phyloP scores from a whole-genome alignment of 1,140 invertebrate genomes.

The Aleiodes sp. region DNA sequence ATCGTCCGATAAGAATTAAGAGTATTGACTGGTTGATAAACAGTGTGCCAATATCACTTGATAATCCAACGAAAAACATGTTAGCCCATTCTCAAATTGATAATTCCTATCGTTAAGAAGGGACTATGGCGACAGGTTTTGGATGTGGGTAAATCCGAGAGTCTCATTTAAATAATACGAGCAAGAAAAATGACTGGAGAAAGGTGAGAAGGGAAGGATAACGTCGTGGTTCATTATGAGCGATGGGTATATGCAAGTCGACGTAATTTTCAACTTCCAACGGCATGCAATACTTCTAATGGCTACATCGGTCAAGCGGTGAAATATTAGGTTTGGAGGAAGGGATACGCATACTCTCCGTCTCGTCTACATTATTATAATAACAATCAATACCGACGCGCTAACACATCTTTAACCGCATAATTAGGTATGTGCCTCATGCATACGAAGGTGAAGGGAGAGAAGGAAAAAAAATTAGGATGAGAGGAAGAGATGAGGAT shows the following conservation, averaged over 20 bases:
- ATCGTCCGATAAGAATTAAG: background rate
- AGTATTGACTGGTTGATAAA: background rate
- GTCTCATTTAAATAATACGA: constrained; percentile 11
- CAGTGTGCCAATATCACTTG: background rate
- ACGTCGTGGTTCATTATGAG: background rate
- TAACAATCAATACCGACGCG: too few relatives aligned
- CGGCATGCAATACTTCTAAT: too few relatives aligned
- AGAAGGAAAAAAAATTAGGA: constrained; percentile 5
- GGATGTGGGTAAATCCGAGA: background rate
- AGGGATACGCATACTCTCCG: too few relatives aligned
- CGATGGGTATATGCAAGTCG: background rate
- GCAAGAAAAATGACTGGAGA: background rate
- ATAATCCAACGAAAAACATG: background rate
- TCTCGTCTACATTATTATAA: too few relatives aligned
- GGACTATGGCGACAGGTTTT: background rate
- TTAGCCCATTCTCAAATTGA: constrained; percentile 1
- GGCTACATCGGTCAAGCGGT: too few relatives aligned
- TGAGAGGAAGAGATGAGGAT: background rate
- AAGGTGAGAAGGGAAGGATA: background rate
- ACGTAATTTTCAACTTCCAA: too few relatives aligned
- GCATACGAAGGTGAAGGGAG: background rate
- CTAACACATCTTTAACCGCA: too few relatives aligned
- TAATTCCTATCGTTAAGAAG: background rate
- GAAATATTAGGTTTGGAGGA: too few relatives aligned
- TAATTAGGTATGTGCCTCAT: too few relatives aligned